Conservation (phyloP, 2,113 vertebrate genomes). For the Myocastor coypus region DNA sequence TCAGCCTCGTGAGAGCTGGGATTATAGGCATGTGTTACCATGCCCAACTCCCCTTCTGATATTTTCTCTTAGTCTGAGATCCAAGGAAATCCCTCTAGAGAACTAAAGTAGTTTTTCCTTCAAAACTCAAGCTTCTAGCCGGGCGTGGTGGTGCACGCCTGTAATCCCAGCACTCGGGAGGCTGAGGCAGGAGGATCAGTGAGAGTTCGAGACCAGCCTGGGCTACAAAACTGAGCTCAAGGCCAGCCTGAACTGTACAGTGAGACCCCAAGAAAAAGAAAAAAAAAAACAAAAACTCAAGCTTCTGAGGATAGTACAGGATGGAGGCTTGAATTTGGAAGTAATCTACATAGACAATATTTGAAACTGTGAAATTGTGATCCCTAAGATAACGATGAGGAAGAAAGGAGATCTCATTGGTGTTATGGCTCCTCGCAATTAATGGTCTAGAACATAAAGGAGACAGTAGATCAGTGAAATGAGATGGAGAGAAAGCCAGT, state of each 20-base stretch:
- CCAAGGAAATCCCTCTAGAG: neutral
- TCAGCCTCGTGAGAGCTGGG: neutral
- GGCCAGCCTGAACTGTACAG: too few relatives aligned
- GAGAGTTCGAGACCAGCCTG: neutral
- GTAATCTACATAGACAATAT: neutral
- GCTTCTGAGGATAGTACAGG: neutral
- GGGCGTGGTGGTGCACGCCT: too few relatives aligned
- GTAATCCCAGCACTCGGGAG: too few relatives aligned
- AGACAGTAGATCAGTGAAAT: neutral
- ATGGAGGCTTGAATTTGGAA: neutral
- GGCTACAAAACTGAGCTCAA: too few relatives aligned
- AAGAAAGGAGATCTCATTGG: neutral
- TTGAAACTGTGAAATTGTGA: conserved; percentile 19
- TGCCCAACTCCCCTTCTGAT: neutral
- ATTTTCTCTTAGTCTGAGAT: neutral
- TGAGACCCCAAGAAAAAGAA: too few relatives aligned
- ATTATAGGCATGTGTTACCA: neutral
- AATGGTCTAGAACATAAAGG: neutral
- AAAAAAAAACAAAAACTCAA: neutral
- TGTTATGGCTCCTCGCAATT: neutral
- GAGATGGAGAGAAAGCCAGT: neutral
- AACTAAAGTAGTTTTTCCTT: conserved; percentile 6
- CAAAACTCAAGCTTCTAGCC: neutral
- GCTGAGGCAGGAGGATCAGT: too few relatives aligned
- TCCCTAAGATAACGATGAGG: conserved; percentile 14